Base-by-base conservation (phyloP, 23 tunicate species). In the Botrylloides violaceus region DNA sequence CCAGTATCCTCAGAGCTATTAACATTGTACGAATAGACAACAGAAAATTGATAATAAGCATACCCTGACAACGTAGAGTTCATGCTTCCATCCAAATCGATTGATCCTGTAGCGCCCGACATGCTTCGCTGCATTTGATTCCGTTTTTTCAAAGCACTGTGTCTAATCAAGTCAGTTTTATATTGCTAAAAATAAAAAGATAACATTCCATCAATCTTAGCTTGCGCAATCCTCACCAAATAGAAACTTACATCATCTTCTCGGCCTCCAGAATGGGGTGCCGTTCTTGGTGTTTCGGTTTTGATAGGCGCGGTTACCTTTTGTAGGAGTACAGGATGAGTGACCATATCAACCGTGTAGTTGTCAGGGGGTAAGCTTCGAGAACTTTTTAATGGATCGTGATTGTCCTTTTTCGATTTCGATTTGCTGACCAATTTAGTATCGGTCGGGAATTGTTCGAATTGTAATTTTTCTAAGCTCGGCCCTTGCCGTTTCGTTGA, bases 61-160 rank as follows among this genome's bases (percentile, higher is more conserved):
- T 15, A 43, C 53, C 53, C 53, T 9, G 53, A 43, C 53, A 43
- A 43, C 12, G 12, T 15, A 19, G 74, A 37, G n/a, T 32, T 32
- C n/a, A 32, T 32, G 30, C 74, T 68, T 24, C 74, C 74, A 43
- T 68, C 74, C 58, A 68, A 28, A 18, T 36, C 74, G 1, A 26
- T 5, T 20, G 47, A 32, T 37, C 74, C 74, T 32, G 37, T 68
- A 20, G 74, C 47, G 35, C 80, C 71, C 35, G 96, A 86, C 58
- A 77, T 82, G 61, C 88, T 88, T 59, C 77, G 50, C 43, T 47
- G 71, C 84, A 88, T 73, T 37, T 76, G 80, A 37, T 82, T 73
- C 56, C 96, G 77, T 34, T 73, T 82, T 63, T 81, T 75, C 65
- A 81, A 84, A 2, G 96, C 96, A 53, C 88, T 81, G 50, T 81